Conservation (phyloP, 2,888 invertebrate genomes). For the Amphimallon solstitiale region DNA sequence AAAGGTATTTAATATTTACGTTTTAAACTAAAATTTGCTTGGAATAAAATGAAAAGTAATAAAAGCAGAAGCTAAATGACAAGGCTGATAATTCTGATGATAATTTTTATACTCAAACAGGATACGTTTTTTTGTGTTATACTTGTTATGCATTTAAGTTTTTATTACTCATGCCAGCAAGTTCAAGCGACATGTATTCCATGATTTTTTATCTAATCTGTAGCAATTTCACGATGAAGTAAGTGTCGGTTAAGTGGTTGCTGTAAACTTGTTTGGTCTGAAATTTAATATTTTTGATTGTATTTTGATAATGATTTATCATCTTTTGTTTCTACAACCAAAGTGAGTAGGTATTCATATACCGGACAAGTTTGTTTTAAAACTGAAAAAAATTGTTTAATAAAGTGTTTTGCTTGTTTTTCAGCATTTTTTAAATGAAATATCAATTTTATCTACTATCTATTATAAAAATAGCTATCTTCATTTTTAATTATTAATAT, state of each 20-base stretch:
- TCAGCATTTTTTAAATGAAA: not conserved
- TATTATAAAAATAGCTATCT: constrained; percentile 9
- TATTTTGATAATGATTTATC: constrained; percentile 10
- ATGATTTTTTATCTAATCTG: no score
- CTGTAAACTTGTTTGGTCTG: constrained; percentile 2
- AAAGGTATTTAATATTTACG: no score
- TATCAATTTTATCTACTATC: constrained; percentile 1
- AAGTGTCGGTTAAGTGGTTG: constrained; percentile 7
- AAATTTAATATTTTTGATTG: constrained; percentile 3
- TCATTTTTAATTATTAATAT: constrained; percentile 9
- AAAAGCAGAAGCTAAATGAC: no score
- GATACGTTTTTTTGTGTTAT: no score
- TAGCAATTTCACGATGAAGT: not conserved
- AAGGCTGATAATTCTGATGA: no score
- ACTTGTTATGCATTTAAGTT: no score
- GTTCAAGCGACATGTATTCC: no score
- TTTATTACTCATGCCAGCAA: no score
- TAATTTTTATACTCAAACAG: no score
- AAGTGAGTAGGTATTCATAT: constrained; percentile 1
- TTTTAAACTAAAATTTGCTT: no score
- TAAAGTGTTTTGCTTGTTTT: not conserved
- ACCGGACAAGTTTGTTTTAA: constrained; percentile 6
- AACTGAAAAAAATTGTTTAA: constrained; percentile 5
- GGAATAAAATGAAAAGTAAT: no score
- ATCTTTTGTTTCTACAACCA: constrained; percentile 7